Base-by-base conservation (phyloP, 2,113 vertebrate species). In the Verasper variegatus region DNA sequence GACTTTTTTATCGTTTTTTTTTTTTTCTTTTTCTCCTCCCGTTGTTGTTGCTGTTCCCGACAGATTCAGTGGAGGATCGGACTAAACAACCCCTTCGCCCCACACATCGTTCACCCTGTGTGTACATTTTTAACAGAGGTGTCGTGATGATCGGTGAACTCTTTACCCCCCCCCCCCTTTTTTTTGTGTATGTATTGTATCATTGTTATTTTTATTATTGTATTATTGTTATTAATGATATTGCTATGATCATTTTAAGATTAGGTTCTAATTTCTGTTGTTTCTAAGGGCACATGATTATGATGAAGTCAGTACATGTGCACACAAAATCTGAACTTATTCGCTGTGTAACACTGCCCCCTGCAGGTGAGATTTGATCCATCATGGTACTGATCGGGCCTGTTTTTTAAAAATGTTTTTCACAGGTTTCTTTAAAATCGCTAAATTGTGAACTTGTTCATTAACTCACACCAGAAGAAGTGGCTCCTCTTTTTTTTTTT, bases 101-200 rank as follows among this genome's bases (percentile, higher is more conserved):
- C 31, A 51, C 66, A 72, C 77, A n/a, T 83, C 68, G 73, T 86
- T 88, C 66, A 75, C 76, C 86, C 55, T 85, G 81, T 77, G 81
- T 93, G 91, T 93, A 92, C 90, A 92, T 92, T 92, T 93, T 89
- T 87, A 82, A 87, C 89, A 91, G 86, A 90, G 84, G 86, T 91
- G 89, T 91, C 82, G 82, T 92, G 83, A 89, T 88, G 82, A 89
- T 87, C 87, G 81, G 85, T 87, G 87, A 90, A 88, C 62, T 69
- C 13, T 12, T n/a, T 11, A 2, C 42, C 45, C 13, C 35, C 5
- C 31, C 31, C 31, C 31, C 1, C 27, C 27, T 80, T 77, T 62
- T 70, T 78, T 78, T 65, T 86, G 90, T 94, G 92, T 95, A 94
- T 93, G 93, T 95, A 94, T 92, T 94, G 89, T 95, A 94, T 93